phyloP scores from a whole-genome alignment of 2,888 invertebrate species.

The Stomorhina lunata region DNA sequence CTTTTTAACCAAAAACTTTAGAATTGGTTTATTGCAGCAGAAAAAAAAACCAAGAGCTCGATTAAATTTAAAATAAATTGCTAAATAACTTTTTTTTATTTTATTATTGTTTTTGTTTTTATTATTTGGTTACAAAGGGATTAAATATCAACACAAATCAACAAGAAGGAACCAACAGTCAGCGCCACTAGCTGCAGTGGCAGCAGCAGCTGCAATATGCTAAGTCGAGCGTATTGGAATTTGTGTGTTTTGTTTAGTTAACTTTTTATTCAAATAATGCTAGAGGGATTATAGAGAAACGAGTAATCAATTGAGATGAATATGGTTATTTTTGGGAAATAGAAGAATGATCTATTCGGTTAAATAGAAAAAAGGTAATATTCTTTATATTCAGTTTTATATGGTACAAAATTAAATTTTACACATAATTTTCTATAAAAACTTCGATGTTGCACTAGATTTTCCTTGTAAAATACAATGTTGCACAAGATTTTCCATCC shows the following conservation, averaged over 20 bases:
- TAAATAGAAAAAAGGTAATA: too few species aligned
- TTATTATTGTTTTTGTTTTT: background rate
- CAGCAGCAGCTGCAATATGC: background rate
- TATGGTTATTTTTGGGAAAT: too few species aligned
- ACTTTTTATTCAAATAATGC: conserved; percentile 5
- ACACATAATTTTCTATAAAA: too few species aligned
- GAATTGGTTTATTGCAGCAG: background rate
- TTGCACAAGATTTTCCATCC: too few species aligned
- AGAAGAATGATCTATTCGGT: too few species aligned
- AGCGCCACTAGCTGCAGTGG: too few species aligned
- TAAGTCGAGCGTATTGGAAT: background rate
- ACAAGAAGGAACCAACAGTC: conserved; percentile 28
- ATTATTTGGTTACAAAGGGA: conserved; percentile 35
- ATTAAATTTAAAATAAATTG: conserved; percentile 59
- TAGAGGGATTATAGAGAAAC: background rate
- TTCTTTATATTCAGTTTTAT: too few species aligned
- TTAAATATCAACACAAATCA: conserved; percentile 54
- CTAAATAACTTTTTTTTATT: conserved; percentile 45
- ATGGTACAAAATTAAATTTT: too few species aligned
- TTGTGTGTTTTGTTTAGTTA: conserved; percentile 31
- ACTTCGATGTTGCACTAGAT: too few species aligned
- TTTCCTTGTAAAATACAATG: too few species aligned
- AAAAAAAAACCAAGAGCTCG: conserved; percentile 35
- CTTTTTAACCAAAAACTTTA: conserved; percentile 10
- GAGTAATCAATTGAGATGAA: conserved; percentile 11